Base-by-base conservation (phyloP, 2,113 vertebrate genomes). In the Agapornis roseicollis region DNA sequence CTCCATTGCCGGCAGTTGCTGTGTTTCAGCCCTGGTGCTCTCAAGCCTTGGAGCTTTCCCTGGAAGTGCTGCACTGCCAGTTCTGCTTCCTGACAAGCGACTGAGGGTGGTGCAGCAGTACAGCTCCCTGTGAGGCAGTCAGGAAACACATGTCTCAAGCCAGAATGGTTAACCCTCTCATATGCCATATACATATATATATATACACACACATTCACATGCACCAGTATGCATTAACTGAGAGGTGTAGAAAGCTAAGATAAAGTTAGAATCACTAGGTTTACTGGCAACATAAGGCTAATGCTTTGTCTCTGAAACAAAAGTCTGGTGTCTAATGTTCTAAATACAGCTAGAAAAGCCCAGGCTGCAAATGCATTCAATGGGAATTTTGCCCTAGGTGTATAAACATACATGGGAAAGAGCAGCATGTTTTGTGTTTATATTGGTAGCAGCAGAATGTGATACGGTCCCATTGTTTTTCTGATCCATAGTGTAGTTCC, bases 281-380 rank as follows among this genome's bases (percentile, higher is more conserved):
- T 97, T 86, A 79, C 83, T 81, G 84, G 84, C 29, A 76, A 66
- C 44, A 74, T 80, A 87, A 74, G 69, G 73, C 35, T 87, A 91
- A 61, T 79, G 72, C 93, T 94, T 97, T 96, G 94, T 94, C 65
- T 93, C 90, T 58, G 55, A 92, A 95, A 90, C 86, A 93, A 89
- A 96, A 96, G 91, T 94, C 69, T 89, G 68, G 64, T 92, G 69
- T 85, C 65, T 71, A 71, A 84, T 56, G 89, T 46, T 66, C 94
- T 96, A 92, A 89, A 95, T 9, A 56, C 49, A 90, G 44, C 87
- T 94, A 97, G 96, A 97, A 96, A 96, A 95, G 81, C 85, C 87
- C 81, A 93, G 85, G 76, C 91, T 94, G 74, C 63, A 93, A 82
- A 91, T 82, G 89, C 85, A 79, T 80, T 97, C 84, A 94, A 94